phyloP scores from a whole-genome alignment of 2,797 vertebrate species.

The Trichosurus vulpecula region DNA sequence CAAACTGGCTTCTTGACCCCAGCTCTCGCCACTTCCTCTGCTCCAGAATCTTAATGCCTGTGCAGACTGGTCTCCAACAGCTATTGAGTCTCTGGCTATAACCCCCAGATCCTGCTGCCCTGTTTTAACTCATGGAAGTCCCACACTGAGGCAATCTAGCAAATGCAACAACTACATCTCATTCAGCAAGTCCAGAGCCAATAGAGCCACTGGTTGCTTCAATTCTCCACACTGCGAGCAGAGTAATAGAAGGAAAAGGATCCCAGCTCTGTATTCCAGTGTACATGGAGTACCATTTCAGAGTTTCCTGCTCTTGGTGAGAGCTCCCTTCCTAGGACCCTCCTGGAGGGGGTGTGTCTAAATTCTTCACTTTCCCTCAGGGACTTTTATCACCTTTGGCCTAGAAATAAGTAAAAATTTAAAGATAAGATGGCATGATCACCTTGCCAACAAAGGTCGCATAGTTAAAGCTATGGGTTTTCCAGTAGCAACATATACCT shows the following conservation, averaged over 20 bases:
- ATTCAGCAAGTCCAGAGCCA: not conserved
- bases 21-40: too few relatives aligned
- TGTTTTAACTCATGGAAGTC: not conserved
- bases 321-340: not conserved
- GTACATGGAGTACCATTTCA: not conserved
- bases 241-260: not conserved
- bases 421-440: not conserved
- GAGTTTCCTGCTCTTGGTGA: not conserved
- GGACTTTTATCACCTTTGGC: not conserved
- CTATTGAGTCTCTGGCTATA: not conserved
- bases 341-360: not conserved
- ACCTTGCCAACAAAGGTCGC: not conserved
- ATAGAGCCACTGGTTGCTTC: not conserved
- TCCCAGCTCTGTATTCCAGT: not conserved
- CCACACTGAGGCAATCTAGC: not conserved
- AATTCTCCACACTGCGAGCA: not conserved
- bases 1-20: too few relatives aligned
- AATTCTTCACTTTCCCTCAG: not conserved
- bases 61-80: too few relatives aligned
- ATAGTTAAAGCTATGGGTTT: not conserved
- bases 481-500: not conserved
- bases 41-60: too few relatives aligned
- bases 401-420: not conserved
- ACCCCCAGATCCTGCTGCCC: too few relatives aligned
- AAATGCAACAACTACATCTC: not conserved